A percentile compares a stretch with the other conserved stretches of the same genome.
These are phyloP conservation scores for Carposina sasakii DNA, from an alignment of 1,140 invertebrate species.

Conservation along the genomic window DNA sequence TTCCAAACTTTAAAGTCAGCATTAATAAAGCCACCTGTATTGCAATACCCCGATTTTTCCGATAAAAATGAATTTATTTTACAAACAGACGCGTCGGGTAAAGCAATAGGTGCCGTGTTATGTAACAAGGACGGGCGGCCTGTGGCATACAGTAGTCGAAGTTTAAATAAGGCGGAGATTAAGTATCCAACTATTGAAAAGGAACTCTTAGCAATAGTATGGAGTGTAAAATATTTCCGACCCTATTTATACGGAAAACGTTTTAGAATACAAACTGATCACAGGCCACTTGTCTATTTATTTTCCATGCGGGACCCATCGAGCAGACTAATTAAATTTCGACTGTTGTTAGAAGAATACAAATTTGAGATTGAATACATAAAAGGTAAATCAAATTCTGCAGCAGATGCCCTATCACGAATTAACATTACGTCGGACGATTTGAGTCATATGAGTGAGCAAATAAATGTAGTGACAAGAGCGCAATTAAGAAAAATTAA, in stretches of 20 bases:
- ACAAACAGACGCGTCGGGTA: constrained; percentile 39
- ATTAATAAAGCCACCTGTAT: not conserved
- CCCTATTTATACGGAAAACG: constrained; percentile 48
- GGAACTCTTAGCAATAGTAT: constrained; percentile 72
- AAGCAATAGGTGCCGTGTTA: constrained; percentile 41
- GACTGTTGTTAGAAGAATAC: constrained; percentile 43
- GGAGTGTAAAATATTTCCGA: constrained; percentile 57
- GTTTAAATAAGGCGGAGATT: constrained; percentile 51
- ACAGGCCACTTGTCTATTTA: constrained; percentile 37
- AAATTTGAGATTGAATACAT: constrained; percentile 46
- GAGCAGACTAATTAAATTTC: constrained; percentile 24
- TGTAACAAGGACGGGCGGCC: constrained; percentile 45
- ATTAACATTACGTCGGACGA: constrained; percentile 5
- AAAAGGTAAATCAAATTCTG: constrained; percentile 24
- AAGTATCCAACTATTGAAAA: constrained; percentile 60
- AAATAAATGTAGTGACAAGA: constrained; percentile 22
- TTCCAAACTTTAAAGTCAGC: not conserved
- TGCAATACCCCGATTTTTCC: constrained; percentile 22
- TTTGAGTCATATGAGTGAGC: constrained; percentile 19
- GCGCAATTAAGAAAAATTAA: not conserved
- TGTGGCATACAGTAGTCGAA: constrained; percentile 49
- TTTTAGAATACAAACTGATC: constrained; percentile 64
- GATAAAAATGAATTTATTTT: constrained; percentile 38
- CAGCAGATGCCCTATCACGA: constrained; percentile 21
- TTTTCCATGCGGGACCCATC: constrained; percentile 21